A percentile compares a stretch with the other conserved stretches of the same genome.
These are phyloP conservation scores for Rhagophthalmus giganteus DNA, from an alignment of 2,888 invertebrate species.

Conservation along the genomic window DNA sequence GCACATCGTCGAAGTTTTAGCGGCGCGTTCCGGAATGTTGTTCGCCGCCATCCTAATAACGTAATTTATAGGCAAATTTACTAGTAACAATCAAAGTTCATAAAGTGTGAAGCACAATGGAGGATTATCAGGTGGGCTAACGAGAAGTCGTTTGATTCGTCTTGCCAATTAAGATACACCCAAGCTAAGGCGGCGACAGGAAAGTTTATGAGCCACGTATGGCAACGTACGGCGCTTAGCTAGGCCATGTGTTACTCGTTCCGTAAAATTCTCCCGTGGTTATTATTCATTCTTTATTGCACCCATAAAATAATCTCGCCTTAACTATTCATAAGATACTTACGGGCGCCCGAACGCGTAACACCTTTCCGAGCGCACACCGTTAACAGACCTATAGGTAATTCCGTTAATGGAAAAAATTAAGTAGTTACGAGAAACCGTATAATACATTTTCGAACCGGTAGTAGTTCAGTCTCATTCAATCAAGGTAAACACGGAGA, in stretches of 20 bases:
- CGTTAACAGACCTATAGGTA: too few relatives aligned
- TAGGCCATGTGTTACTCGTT: conserved; percentile 27
- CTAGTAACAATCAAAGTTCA: conserved; percentile 13
- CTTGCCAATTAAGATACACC: conserved; percentile 48
- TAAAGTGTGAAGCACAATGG: conserved; percentile 40
- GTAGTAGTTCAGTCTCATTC: too few relatives aligned
- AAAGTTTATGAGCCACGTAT: conserved; percentile 41
- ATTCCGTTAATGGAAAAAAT: too few relatives aligned
- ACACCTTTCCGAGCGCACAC: conserved; percentile 2
- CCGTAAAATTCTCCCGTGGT: conserved; percentile 32
- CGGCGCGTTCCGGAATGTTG: conserved; percentile 1
- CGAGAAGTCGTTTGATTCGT: conserved; percentile 41
- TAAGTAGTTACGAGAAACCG: too few relatives aligned
- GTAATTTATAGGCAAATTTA: conserved; percentile 13
- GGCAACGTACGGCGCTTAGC: conserved; percentile 29
- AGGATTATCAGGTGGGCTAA: conserved; percentile 42
- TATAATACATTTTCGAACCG: too few relatives aligned
- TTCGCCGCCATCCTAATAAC: conserved; percentile 1
- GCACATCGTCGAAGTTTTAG: neutral
- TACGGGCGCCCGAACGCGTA: conserved; percentile 6
- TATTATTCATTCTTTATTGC: conserved; percentile 41
- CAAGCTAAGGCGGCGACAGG: conserved; percentile 40
- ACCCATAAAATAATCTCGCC: conserved; percentile 34
- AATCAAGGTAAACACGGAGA: too few relatives aligned
- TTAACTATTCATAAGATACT: conserved; percentile 11